Evolutionary conservation across 2,797 vertebrate genomes (phyloP), one percentile per base, ranked within the genome.

Genomic region (Sylvilagus floridanus): DNA sequence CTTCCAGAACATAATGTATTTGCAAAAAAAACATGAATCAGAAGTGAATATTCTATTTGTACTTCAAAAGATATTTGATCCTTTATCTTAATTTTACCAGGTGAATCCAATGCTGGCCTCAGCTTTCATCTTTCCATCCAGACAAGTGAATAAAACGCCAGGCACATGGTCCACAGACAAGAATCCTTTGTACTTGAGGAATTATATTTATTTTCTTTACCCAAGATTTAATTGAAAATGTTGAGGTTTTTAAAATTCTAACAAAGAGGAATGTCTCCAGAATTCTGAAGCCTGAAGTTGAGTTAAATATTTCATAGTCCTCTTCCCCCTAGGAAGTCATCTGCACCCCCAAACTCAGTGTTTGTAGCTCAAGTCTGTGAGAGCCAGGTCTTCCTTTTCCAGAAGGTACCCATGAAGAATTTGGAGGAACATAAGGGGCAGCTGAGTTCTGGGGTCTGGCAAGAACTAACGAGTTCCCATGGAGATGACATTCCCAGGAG

Each of bases 1-100:
- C 26, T 91, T 87, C 28, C 63, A 91, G 93, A 97, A 82, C 37
- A 91, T 54, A 93, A 92, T 82, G 57, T 16, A 89, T 89, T 92
- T 96, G 68, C 84, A 94, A 94, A 89, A 63, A 86, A 63, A 86
- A 75, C 62, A 76, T 69, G 68, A 96, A 84, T 87, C 37, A 57
- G 77, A 90, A 66, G 77, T 35, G 86, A 94, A 91, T 84, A 96
- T 72, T 93, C 62, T 37, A 57, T 96, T 89, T 96, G 82, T 79
- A 79, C 86, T 91, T 97, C 92, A 95, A 93, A 95, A 88, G 83
- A 82, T 65, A 95, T 82, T 94, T 91, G 79, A 94, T 96, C 24
- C 37, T 93, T 84, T 81, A 66, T 92, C 90, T 87, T 86, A 35
- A 72, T 93, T 97, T 89, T 63, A 37, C 84, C 84, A 82, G 84